Conservation (phyloP, 2,113 vertebrate species). For the Microcebus ravelobensis region DNA sequence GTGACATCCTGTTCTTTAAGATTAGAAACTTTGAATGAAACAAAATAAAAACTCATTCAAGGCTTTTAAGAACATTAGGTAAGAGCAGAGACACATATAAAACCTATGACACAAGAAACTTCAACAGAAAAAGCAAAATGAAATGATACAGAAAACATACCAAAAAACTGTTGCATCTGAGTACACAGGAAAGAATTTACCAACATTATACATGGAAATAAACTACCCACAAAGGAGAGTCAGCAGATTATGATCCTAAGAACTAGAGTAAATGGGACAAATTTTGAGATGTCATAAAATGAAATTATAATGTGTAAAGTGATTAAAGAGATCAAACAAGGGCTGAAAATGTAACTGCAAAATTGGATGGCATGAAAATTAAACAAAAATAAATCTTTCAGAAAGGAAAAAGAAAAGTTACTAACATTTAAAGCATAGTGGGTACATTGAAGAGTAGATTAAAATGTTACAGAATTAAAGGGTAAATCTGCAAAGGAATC, state of each 20-base stretch:
- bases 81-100: background rate
- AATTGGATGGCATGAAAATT: background rate
- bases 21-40: background rate
- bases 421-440: background rate
- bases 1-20: background rate
- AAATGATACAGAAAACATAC: background rate
- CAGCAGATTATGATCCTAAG: background rate
- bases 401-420: background rate
- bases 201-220: background rate
- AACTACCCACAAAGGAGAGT: background rate
- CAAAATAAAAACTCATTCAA: background rate
- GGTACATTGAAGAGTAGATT: background rate
- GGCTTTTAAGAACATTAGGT: background rate
- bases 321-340: background rate
- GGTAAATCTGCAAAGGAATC: background rate
- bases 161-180: background rate
- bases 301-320: conserved; percentile 7
- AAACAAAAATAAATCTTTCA: background rate
- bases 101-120: background rate
- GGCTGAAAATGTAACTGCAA: background rate
- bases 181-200: background rate
- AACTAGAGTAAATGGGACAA: background rate
- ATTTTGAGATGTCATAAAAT: conserved; percentile 21
- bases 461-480: background rate
- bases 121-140: background rate